Evolutionary conservation across 2,113 vertebrate species (phyloP), one percentile per base, ranked within the genome.

Genomic region (Oenanthe oenanthe): DNA sequence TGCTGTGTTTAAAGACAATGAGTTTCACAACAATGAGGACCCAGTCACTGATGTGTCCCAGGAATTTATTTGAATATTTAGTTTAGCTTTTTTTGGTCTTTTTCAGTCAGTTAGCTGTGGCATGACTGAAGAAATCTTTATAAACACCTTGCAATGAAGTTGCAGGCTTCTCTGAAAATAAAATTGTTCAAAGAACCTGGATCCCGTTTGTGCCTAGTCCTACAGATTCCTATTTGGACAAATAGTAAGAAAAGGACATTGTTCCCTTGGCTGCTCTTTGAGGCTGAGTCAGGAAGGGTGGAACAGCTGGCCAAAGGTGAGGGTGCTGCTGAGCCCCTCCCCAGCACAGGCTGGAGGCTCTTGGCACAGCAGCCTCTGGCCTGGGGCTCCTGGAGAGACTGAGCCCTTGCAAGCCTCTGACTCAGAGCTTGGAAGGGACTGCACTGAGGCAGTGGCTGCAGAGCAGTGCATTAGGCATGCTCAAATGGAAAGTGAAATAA

Each of bases 251-350:
- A 62, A 40, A 81, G 47, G 70, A 67, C 25, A 0, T 92, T 38
- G 67, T 67, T 92, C 36, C 13, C 48, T 68, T 68, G 61, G n/a
- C 70, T 75, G 28, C 18, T 63, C 36, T n/a, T 79, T 50, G 62
- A 76, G 74, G 71, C 81, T 96, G 93, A 88, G 51, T 88, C 95
- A 92, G 81, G 70, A 93, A 68, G 65, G 34, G 78, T 45, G 81
- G 67, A 73, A 93, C 71, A 65, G 54, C 61, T 95, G 87, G 78
- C 71, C 81, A 85, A 91, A 96, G 92, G 93, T 94, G 81, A 85
- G 87, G 51, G 66, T 66, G 84, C 81, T 94, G 84, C 77, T 73
- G 87, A 68, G 74, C 85, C 45, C 62, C 57, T 82, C 58, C 83
- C 62, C 10, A 1, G 54, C 42, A 61, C 2, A 4, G 51, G 58